Evolutionary conservation across 2,888 invertebrate genomes (phyloP).

Genomic region (Digitonthophagus gazella): DNA sequence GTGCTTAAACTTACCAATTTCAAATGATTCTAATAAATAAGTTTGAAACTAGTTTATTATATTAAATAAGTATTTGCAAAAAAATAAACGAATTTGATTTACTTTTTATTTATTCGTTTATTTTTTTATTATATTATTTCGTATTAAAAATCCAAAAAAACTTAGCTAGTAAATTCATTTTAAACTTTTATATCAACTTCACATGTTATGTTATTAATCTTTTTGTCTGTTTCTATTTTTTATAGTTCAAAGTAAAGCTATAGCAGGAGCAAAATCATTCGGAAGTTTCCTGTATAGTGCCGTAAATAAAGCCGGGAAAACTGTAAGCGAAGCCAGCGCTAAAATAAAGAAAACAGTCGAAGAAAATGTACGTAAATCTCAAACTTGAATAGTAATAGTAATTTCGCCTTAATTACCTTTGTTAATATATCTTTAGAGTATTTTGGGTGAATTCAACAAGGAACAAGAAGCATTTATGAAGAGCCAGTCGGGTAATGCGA

Average conservation of each 20-base stretch:
- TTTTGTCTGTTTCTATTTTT: slow-evolving; percentile 22
- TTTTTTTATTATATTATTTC: no score
- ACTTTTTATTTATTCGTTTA: neutral
- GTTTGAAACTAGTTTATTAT: no score
- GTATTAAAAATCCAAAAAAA: no score
- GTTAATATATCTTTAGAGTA: slow-evolving; percentile 64
- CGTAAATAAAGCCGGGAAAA: slow-evolving; percentile 93
- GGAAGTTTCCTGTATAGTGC: slow-evolving; percentile 93
- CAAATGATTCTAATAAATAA: no score
- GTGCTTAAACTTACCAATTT: no score
- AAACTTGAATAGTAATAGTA: no score
- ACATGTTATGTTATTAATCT: neutral
- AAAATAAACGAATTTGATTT: neutral
- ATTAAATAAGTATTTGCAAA: no score
- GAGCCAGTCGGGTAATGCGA: slow-evolving; percentile 70
- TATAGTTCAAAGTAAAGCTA: slow-evolving; percentile 83
- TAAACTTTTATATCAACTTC: neutral
- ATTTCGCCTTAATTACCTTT: slow-evolving; percentile 25
- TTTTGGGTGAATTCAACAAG: slow-evolving; percentile 94
- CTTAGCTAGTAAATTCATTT: no score
- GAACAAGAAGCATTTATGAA: slow-evolving; percentile 96
- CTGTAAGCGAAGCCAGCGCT: slow-evolving; percentile 83
- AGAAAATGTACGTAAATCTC: slow-evolving; percentile 82
- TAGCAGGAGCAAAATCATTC: slow-evolving; percentile 86
- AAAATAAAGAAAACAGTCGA: slow-evolving; percentile 96